Evolutionary conservation across 1,140 invertebrate species (phyloP).

Genomic region (Eumaeus atala): DNA sequence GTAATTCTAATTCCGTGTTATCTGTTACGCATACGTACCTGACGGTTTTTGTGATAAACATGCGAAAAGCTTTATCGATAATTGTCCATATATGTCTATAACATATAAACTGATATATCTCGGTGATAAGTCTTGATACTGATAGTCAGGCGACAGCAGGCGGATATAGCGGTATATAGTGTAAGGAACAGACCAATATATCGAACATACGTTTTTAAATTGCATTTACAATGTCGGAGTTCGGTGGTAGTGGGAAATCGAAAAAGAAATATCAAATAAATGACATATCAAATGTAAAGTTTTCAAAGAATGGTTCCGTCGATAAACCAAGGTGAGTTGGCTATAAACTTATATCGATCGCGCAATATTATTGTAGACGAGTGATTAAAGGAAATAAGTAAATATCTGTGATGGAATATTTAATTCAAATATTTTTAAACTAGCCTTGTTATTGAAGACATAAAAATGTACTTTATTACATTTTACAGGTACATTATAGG

Average conservation of each 20-base stretch:
- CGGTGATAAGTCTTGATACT: not conserved
- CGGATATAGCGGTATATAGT: not conserved
- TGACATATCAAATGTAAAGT: conserved; percentile 30
- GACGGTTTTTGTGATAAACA: conserved; percentile 2
- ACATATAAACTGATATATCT: not conserved
- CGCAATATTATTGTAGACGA: too few species aligned
- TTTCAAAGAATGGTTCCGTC: conserved; percentile 26
- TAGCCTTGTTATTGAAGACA: too few species aligned
- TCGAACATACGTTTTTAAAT: too few species aligned
- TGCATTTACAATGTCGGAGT: too few species aligned
- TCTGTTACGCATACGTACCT: not conserved
- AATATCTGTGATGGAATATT: too few species aligned
- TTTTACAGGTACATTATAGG: too few species aligned
- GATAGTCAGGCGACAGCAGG: not conserved
- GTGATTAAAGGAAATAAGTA: too few species aligned
- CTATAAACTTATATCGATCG: too few species aligned
- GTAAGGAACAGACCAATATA: too few species aligned
- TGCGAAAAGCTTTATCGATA: conserved; percentile 2
- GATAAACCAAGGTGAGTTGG: conserved; percentile 29
- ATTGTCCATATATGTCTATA: conserved; percentile 8
- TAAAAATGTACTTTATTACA: too few species aligned
- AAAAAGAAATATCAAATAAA: conserved; percentile 31
- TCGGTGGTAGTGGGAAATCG: conserved; percentile 1
- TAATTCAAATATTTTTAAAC: too few species aligned
- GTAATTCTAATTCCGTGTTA: not conserved